phyloP scores from a whole-genome alignment of 2,797 vertebrate genomes.

The Scyliorhinus canicula region DNA sequence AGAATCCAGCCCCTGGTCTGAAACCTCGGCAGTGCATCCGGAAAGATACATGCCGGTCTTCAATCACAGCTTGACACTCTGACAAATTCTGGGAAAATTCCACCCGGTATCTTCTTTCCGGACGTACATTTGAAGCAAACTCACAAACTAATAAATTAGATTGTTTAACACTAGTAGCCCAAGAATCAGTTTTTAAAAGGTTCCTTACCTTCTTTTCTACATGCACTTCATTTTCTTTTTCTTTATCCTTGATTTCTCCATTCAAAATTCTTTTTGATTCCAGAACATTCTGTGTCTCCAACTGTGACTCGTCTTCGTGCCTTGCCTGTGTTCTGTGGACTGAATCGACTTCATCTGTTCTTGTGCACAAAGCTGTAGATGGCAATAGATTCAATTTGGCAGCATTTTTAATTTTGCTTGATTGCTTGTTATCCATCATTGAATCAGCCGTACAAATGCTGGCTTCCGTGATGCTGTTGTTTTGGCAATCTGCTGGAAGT shows the following conservation, averaged over 20 bases:
- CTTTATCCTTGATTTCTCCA: background rate
- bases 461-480: background rate
- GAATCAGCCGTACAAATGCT: background rate
- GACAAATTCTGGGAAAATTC: no score
- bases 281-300: background rate
- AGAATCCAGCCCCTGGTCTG: no score
- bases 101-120: background rate
- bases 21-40: no score
- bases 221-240: background rate
- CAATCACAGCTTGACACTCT: no score
- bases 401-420: conserved; percentile 52
- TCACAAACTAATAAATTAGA: background rate
- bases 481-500: conserved; percentile 43
- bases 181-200: background rate
- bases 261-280: background rate
- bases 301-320: no score
- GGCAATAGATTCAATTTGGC: conserved; percentile 23
- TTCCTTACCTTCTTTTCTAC: conserved; percentile 20
- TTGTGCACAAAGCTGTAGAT: background rate
- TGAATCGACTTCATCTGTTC: background rate
- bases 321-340: background rate
- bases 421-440: conserved; percentile 32
- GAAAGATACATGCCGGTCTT: no score
- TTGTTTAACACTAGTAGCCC: background rate
- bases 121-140: background rate